phyloP scores from a whole-genome alignment of 2,113 vertebrate species.

The Rhinoptilus africanus region DNA sequence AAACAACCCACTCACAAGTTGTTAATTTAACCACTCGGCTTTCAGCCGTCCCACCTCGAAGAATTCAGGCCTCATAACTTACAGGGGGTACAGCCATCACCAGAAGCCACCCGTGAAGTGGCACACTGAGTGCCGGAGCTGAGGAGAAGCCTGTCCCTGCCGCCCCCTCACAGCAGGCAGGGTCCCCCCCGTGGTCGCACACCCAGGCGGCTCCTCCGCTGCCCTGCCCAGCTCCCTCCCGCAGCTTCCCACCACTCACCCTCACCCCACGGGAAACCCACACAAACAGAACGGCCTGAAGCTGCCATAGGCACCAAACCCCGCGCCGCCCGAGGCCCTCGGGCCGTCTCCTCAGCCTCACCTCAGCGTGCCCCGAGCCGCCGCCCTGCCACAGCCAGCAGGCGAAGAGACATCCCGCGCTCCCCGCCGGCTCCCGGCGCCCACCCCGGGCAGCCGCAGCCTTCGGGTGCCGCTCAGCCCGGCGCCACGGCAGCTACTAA shows the following conservation, averaged over 20 bases:
- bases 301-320: accelerated
- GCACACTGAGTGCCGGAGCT: accelerated
- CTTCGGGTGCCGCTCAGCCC: background rate
- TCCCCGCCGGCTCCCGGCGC: background rate
- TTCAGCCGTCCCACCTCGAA: background rate
- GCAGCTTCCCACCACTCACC: accelerated
- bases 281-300: background rate
- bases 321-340: accelerated
- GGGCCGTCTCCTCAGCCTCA: background rate
- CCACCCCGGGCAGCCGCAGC: too few species aligned
- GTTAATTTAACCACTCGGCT: background rate
- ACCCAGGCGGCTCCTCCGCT: background rate
- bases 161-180: background rate
- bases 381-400: accelerated
- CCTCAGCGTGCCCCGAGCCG: background rate
- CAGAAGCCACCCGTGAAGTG: accelerated
- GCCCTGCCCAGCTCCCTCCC: too few species aligned
- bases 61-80: background rate
- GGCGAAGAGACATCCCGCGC: too few species aligned
- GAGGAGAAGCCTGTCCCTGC: background rate
- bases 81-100: accelerated
- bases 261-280: accelerated
- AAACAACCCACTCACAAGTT: accelerated
- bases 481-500: accelerated
- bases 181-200: accelerated